These are phyloP conservation scores for Lota lota DNA, from an alignment of 2,113 vertebrate genomes.

Conservation along the genomic window DNA sequence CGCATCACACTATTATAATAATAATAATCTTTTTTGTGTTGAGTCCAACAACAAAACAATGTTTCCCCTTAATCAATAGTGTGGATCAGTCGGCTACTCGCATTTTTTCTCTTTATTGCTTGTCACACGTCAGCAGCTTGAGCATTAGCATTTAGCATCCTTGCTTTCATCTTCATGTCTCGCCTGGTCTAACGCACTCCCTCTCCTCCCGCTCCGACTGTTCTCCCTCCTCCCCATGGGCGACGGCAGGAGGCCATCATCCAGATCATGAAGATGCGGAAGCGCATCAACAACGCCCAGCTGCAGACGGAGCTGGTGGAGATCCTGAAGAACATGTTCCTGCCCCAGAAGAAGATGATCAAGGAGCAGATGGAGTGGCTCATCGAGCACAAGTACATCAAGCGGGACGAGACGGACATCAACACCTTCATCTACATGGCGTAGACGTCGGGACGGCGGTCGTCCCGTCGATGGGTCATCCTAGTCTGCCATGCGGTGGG, in stretches of 20 bases:
- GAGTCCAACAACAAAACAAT: no score
- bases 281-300: slow-evolving; percentile 98
- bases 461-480: background rate
- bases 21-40: no score
- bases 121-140: no score
- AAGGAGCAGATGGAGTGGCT: slow-evolving; percentile 99
- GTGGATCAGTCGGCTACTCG: no score
- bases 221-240: no score
- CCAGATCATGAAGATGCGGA: slow-evolving; percentile 99
- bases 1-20: no score
- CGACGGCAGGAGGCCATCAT: slow-evolving; percentile 93
- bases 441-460: slow-evolving; percentile 41
- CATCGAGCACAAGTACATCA: slow-evolving; percentile 99
- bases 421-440: slow-evolving; percentile 99
- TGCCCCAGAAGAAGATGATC: slow-evolving; percentile 99
- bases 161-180: no score
- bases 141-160: no score
- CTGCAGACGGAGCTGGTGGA: slow-evolving; percentile 99
- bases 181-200: background rate
- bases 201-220: slow-evolving; percentile 20
- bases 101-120: no score
- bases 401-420: slow-evolving; percentile 95
- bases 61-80: no score
- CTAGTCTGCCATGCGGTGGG: background rate
- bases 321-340: slow-evolving; percentile 99